A percentile compares a stretch with the other conserved stretches of the same genome.
Conservation (phyloP, 2,113 vertebrate genomes). For the Leucoraja erinaceus region DNA sequence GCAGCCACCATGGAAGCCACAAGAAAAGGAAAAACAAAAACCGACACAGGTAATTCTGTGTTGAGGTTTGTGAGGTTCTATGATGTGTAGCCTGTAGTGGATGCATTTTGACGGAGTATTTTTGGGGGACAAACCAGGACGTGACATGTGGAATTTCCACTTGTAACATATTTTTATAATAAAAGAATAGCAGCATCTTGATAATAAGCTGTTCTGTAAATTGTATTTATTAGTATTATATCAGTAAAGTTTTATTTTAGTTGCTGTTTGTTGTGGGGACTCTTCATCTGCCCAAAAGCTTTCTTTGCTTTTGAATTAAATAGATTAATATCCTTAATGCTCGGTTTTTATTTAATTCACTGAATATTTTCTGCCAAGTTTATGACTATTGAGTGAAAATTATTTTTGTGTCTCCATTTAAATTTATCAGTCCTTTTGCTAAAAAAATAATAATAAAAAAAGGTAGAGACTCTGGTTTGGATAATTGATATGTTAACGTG, state of each 20-base stretch:
- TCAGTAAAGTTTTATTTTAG: background rate
- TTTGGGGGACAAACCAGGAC: background rate
- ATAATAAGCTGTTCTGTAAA: background rate
- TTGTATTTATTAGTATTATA: background rate
- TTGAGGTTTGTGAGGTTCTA: background rate
- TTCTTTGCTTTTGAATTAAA: background rate
- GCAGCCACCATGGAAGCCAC: slow-evolving; percentile 91
- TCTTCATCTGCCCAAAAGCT: background rate
- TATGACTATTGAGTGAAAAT: background rate
- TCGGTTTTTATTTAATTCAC: background rate
- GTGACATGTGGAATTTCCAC: background rate
- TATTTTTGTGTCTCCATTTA: background rate
- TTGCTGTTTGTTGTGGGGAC: background rate
- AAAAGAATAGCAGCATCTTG: background rate
- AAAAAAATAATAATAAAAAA: background rate
- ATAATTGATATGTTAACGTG: slow-evolving; percentile 76
- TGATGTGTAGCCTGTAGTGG: background rate
- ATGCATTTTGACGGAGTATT: background rate
- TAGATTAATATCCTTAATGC: background rate
- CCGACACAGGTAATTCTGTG: slow-evolving; percentile 82
- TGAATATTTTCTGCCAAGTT: background rate
- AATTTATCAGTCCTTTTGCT: slow-evolving; percentile 10
- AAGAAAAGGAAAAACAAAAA: slow-evolving; percentile 99
- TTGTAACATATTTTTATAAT: background rate
- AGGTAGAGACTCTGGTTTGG: background rate